Base-by-base conservation (phyloP, 2,888 invertebrate species). In the Plagodis dolabraria region DNA sequence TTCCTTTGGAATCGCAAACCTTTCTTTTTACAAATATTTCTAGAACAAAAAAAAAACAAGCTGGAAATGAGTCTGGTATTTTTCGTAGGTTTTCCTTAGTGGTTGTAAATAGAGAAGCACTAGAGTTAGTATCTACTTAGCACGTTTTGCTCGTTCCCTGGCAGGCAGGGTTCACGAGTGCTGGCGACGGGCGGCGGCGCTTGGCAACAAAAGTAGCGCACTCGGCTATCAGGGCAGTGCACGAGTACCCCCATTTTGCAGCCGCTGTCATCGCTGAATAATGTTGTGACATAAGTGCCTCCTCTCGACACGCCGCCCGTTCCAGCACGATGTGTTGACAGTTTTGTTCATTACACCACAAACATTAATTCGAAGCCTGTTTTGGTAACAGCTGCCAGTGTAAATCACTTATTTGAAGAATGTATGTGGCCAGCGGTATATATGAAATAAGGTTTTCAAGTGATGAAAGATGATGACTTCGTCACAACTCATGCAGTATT, bases 201-300 rank as follows among this genome's bases (percentile, higher is more conserved):
- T 33, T 42, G 40, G 47, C 54, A 54, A 53, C 53, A 57, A 60
- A 64, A 61, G 52, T 57, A 50, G 53, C 47, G 11, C 57, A 51
- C 66, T 64, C 57, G 47, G 50, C 60, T 61, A 56, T 58, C 56
- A 47, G 47, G 47, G 57, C 53, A 54, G 47, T 48, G 57, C 52
- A 56, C 52, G 52, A 60, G 36, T 46, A 48, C 44, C 53, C 53
- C 59, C 67, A 67, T 65, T 72, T 70, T 62, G 54, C 63, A 65
- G 67, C 60, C 53, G 67, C 61, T 63, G 69, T 63, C 70, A 68
- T 64, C 65, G 61, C 65, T 63, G 68, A 71, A 72, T 78, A 69
- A 71, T 65, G 64, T 67, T 56, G 60, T 63, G 71, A 60, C 63
- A 53, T 44, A 44, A 44, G 53, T 53, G 51, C 45, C 47, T 47